A percentile compares a stretch with the other conserved stretches of the same genome.
phyloP scores from a whole-genome alignment of 1,140 invertebrate genomes.

The Amyelois transitella region DNA sequence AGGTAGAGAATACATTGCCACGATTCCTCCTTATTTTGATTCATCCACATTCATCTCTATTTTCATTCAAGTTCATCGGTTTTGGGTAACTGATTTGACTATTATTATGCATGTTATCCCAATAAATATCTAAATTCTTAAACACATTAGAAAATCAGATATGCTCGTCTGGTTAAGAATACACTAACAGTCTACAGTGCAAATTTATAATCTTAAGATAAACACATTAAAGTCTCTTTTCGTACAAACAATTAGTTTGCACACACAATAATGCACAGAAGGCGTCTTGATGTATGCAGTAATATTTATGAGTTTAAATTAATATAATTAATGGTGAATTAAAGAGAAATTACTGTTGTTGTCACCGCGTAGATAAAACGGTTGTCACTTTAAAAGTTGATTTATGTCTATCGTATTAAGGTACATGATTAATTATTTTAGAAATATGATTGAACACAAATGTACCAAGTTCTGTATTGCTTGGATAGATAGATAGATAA shows the following conservation, averaged over 20 bases:
- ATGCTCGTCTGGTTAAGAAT: too few species aligned
- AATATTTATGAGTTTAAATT: conserved; percentile 23
- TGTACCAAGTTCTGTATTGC: too few species aligned
- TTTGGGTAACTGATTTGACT: too few species aligned
- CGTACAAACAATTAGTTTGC: neutral
- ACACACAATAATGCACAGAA: neutral
- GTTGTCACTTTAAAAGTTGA: conserved; percentile 8
- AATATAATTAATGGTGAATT: conserved; percentile 24
- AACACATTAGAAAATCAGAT: too few species aligned
- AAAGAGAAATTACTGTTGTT: conserved; percentile 20
- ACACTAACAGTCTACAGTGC: too few species aligned
- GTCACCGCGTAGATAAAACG: conserved; percentile 17
- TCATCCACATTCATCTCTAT: too few species aligned
- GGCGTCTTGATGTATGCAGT: conserved; percentile 6
- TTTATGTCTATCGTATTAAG: neutral
- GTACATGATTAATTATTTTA: neutral
- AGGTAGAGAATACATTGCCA: too few species aligned
- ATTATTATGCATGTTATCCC: too few species aligned
- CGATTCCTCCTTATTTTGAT: too few species aligned
- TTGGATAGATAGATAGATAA: too few species aligned
- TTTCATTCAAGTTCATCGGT: too few species aligned
- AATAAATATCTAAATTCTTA: too few species aligned
- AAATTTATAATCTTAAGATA: neutral
- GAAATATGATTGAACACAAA: neutral
- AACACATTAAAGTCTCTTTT: neutral